Conservation (phyloP, 2,888 invertebrate genomes). For the Hylaea fasciaria region DNA sequence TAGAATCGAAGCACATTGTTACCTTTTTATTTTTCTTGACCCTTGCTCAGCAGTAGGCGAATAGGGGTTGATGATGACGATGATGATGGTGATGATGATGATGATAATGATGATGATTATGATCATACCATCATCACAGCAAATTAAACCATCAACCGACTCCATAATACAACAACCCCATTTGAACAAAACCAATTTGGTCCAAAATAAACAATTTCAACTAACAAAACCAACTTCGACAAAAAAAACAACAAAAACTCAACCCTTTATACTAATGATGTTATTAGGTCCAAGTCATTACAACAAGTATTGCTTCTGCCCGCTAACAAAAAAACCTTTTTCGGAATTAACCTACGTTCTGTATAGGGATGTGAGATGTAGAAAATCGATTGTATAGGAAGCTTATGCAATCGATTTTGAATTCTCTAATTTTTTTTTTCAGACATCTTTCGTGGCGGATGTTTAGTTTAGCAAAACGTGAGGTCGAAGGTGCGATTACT, state of each 20-base stretch:
- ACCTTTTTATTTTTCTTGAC: too few species aligned
- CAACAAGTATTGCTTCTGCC: constrained; percentile 19
- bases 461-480: too few species aligned
- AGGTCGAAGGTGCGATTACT: too few species aligned
- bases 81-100: too few species aligned
- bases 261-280: constrained; percentile 25
- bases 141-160: background rate
- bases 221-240: constrained; percentile 17
- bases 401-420: background rate
- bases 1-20: too few species aligned
- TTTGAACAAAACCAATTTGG: background rate
- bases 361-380: constrained; percentile 16
- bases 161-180: background rate
- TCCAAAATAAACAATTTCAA: constrained; percentile 11
- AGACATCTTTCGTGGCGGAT: too few species aligned
- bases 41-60: too few species aligned
- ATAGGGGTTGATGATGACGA: too few species aligned
- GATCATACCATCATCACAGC: too few species aligned
- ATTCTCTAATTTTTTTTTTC: too few species aligned
- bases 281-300: constrained; percentile 28
- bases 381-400: background rate
- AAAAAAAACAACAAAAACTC: constrained; percentile 18
- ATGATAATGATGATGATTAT: too few species aligned
- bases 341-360: constrained; percentile 13
- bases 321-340: constrained; percentile 19